Base-by-base conservation (phyloP, 2,888 invertebrate species). In the Serripes groenlandicus region DNA sequence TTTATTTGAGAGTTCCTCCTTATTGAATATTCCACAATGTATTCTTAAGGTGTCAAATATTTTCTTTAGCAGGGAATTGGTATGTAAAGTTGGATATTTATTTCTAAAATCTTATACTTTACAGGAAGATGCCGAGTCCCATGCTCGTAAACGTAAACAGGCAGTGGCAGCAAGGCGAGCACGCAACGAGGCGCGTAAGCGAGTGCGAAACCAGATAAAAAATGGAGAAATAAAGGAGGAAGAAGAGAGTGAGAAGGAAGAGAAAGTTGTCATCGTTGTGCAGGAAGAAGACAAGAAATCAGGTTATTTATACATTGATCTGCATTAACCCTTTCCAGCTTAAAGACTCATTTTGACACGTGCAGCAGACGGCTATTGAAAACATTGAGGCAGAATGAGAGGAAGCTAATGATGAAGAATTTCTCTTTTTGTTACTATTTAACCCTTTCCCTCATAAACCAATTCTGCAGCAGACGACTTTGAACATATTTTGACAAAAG, bases 91-190 rank as follows among this genome's bases (percentile, higher is more conserved):
- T n/a, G n/a, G n/a, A n/a, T n/a, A n/a, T n/a, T n/a, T n/a, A n/a
- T n/a, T n/a, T n/a, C n/a, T n/a, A n/a, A n/a, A n/a, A n/a, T n/a
- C n/a, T n/a, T n/a, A n/a, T n/a, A n/a, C n/a, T n/a, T n/a, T n/a
- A 34, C 28, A 66, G 70, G 75, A 75, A 11, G 73, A 75, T 26
- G 79, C 70, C n/a, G 74, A 74, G 23, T 58, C 70, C 32, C 60
- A 66, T 32, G 75, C 71, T 18, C 70, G 75, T 21, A 37, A 60
- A 35, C 34, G 79, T 5, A 71, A 66, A 11, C 78, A 75, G 49
- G 60, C 69, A 28, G 54, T 69, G n/a, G 69, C 69, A 26, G 69
- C 75, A 30, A 72, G 78, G 26, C 81, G 81, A 32, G 78, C 81
- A 2, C 60, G 79, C 35, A 79, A 69, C 1, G 79, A 64, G 52